Base-by-base conservation (phyloP, 92 coral and sea anemone species). In the Phenganax stokvisi region DNA sequence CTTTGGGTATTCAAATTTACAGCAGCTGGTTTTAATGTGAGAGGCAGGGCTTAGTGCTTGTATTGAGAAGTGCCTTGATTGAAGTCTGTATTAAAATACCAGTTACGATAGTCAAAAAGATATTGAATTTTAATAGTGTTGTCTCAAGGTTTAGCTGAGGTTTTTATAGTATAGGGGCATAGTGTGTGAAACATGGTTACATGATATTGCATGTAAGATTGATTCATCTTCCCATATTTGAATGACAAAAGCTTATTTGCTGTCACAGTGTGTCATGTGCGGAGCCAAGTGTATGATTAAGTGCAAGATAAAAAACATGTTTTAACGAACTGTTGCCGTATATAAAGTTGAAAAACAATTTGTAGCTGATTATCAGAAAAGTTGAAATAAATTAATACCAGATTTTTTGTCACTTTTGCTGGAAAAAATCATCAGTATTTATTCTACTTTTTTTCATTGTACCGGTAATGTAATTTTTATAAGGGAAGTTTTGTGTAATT, bases 201-300 rank as follows among this genome's bases (percentile, higher is more conserved):
- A 53, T 51, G 73, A 68, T 68, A 68, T 68, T 68, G 73, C 73
- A 30, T 68, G 47, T 30, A n/a, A 68, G 54, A 68, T 68, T 68
- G 73, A 68, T 68, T 17, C 16, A 68, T 68, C 54, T 37, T 20
- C 15, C 51, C 73, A 29, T 68, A 68, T 68, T 68, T 68, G 73
- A 68, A 68, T 68, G 73, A 68, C 73, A 68, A 68, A 30, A 9
- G 30, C 16, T 68, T 68, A 68, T 29, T 68, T 68, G 47, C 37
- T 68, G 17, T 68, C 6, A 68, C 31, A 28, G 73, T 68, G 73
- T 68, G 73, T 53, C 47, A 51, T 68, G 12, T 68, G 53, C 11
- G 47, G 54, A 3, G 10, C 73, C 54, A 30, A 68, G 47, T 68
- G 54, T 68, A 53, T 68, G 73, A 68, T 68, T 68, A 17, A 30